phyloP scores from a whole-genome alignment of 2,797 vertebrate species.

The Mallotus villosus region DNA sequence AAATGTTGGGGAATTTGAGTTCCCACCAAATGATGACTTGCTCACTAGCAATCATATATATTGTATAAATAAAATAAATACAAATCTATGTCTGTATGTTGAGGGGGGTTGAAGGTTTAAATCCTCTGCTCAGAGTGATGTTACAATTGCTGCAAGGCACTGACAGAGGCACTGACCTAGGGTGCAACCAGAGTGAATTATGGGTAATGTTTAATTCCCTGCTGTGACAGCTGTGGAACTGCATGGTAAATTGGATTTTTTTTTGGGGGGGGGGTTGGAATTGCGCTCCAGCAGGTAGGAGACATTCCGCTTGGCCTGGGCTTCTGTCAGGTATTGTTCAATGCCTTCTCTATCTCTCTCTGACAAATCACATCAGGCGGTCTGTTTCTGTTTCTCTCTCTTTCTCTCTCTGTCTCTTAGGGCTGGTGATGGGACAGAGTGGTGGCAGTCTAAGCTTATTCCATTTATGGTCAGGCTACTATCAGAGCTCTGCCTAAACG shows the following conservation, averaged over 20 bases:
- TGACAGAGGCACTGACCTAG: constrained; percentile 57
- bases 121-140: constrained; percentile 72
- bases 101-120: constrained; percentile 70
- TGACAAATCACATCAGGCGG: constrained; percentile 64
- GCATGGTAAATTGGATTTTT: constrained; percentile 73
- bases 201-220: constrained; percentile 74
- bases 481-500: constrained; percentile 35
- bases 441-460: constrained; percentile 34
- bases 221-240: constrained; percentile 69
- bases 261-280: background rate
- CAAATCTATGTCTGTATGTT: background rate
- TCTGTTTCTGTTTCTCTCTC: background rate
- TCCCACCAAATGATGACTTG: background rate
- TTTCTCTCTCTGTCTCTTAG: constrained; percentile 43
- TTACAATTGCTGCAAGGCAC: constrained; percentile 57
- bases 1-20: background rate
- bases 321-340: constrained; percentile 56
- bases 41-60: background rate
- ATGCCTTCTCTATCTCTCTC: constrained; percentile 49
- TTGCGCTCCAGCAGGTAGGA: constrained; percentile 46
- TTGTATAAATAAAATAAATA: background rate
- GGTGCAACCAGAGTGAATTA: constrained; percentile 66
- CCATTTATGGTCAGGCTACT: constrained; percentile 49
- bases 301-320: background rate
- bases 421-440: constrained; percentile 37